These are phyloP conservation scores for Cyclargus thomasi DNA, from an alignment of 1,140 invertebrate species.

Conservation along the genomic window DNA sequence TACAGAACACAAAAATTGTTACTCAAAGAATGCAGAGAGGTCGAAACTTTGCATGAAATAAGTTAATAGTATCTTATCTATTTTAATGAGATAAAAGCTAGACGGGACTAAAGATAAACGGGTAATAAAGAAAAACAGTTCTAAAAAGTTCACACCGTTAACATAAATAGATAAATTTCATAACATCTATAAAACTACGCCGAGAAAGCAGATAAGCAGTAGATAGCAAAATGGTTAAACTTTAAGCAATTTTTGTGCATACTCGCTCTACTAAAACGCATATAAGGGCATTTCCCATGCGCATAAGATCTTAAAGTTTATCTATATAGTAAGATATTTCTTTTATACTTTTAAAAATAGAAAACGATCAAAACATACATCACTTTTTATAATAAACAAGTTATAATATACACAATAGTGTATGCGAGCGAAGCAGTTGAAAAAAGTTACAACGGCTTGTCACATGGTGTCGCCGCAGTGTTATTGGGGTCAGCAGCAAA, in stretches of 20 bases:
- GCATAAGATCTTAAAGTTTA: not conserved
- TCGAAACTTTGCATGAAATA: too few species aligned
- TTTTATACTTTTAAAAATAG: too few species aligned
- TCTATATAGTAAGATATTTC: too few species aligned
- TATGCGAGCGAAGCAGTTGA: too few species aligned
- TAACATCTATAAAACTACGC: not conserved
- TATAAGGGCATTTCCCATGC: not conserved
- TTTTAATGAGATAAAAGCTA: too few species aligned
- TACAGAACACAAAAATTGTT: too few species aligned
- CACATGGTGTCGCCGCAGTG: not conserved
- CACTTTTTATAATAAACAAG: too few species aligned
- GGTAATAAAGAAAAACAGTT: not conserved
- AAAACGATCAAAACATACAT: too few species aligned
- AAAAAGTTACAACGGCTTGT: not conserved
- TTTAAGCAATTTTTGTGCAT: not conserved
- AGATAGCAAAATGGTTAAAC: not conserved
- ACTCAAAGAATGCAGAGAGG: too few species aligned
- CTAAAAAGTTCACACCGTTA: not conserved
- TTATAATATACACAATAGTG: too few species aligned
- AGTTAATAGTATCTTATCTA: too few species aligned
- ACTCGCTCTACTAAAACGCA: not conserved
- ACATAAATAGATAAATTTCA: not conserved
- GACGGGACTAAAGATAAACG: too few species aligned
- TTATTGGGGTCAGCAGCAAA: conserved; percentile 2
- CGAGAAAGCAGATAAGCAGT: not conserved